These are phyloP conservation scores for Phalacrocorax pelagicus DNA, from an alignment of 2,113 vertebrate species.

Conservation along the genomic window DNA sequence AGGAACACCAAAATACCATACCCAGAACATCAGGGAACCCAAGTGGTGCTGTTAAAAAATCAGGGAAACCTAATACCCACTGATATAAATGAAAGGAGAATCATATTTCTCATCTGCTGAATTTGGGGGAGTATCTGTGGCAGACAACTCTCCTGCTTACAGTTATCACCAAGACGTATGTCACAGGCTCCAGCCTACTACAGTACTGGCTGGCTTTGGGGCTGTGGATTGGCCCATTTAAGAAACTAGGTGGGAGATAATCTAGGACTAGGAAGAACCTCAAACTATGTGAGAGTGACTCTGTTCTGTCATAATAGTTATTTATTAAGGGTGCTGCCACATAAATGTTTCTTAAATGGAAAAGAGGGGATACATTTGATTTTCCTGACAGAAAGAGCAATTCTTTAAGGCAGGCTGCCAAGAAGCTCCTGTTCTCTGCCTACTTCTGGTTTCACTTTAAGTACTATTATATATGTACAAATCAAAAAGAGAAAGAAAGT, in stretches of 20 bases:
- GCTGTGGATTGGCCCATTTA: neutral
- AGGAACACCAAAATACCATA: neutral
- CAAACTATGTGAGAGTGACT: neutral
- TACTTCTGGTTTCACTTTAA: neutral
- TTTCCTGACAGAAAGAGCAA: neutral
- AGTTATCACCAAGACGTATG: neutral
- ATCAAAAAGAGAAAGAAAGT: neutral
- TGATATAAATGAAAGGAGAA: neutral
- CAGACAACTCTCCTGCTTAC: neutral
- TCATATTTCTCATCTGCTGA: neutral
- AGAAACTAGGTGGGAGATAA: neutral
- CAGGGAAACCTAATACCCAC: neutral
- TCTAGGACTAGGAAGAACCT: neutral
- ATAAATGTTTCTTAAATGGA: neutral
- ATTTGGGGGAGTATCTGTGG: neutral
- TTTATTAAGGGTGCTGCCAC: neutral
- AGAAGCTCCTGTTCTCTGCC: neutral
- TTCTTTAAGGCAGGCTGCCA: neutral
- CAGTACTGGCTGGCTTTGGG: neutral
- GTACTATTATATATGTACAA: neutral
- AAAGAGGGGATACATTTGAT: neutral
- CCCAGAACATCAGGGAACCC: neutral
- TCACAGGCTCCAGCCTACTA: neutral
- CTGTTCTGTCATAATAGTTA: neutral
- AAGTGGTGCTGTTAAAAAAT: neutral